Base-by-base conservation (phyloP, 2,797 vertebrate genomes). In the Eptatretus atami region DNA sequence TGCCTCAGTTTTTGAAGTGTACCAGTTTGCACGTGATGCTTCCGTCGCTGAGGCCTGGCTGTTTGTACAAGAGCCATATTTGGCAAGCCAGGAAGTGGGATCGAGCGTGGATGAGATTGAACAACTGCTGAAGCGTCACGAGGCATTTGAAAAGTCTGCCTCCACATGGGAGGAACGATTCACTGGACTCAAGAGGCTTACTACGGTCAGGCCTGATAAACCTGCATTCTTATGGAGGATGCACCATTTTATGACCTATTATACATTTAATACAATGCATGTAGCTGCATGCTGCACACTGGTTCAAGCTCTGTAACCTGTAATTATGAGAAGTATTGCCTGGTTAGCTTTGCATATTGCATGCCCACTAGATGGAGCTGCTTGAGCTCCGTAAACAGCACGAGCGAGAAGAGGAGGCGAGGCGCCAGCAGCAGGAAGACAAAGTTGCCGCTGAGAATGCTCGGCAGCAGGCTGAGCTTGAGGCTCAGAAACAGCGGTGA, bases 131-230 rank as follows among this genome's bases (percentile, higher is more conserved):
- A 94, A 94, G 70, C 75, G 87, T 14, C 87, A 94, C 0, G 86
- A 94, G 70, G 87, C 87, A 1, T 94, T 94, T 63, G 87, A 94
- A 71, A 94, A 94, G 72, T 93, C 87, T 0, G 87, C 86, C 5
- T 86, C 87, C 5, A 90, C 84, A 64, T 94, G 87, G 87, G 87
- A 94, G 6, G 87, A 94, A 69, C 77, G 87, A 19, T 93, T 93
- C 76, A 81, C 84, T 0, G 87, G 84, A 0, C 75, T 94, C 73
- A 86, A 93, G 72, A 75, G 86, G 68, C 76, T 93, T 73, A 94
- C 87, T 2, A 94, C 86, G 69, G 87, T 93, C 67, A 75, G 78
- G 66, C 65, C 9, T n/a, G 25, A 12, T n/a, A 61, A 44, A 44
- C 31, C 31, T 44, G 31, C 31, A 44, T 44, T 44, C 6, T 44